phyloP scores from a whole-genome alignment of 2,888 invertebrate genomes.

The Eledona agricola region DNA sequence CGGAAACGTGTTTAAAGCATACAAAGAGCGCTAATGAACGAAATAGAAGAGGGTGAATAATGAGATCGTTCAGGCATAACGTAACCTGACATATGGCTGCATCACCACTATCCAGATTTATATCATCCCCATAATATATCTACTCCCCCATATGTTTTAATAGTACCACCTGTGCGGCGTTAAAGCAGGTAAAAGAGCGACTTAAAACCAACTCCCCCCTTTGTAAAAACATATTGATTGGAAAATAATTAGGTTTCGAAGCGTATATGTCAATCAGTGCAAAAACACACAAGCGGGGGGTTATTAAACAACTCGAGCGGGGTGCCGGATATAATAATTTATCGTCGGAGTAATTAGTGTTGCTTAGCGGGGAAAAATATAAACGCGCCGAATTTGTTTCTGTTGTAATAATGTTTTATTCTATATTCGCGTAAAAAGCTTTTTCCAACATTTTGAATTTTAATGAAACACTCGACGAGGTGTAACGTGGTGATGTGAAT shows the following conservation, averaged over 20 bases:
- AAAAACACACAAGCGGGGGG: neutral
- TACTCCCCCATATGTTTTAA: slow-evolving; percentile 46
- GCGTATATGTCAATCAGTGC: slow-evolving; percentile 5
- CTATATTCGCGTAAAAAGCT: slow-evolving; percentile 3
- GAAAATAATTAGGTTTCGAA: slow-evolving; percentile 18
- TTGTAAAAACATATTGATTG: slow-evolving; percentile 23
- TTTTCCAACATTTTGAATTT: slow-evolving; percentile 7
- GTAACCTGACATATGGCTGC: slow-evolving; percentile 54
- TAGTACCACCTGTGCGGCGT: slow-evolving; percentile 45
- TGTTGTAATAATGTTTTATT: slow-evolving; percentile 1
- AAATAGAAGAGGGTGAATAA: slow-evolving; percentile 50
- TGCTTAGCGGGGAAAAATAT: too few relatives aligned
- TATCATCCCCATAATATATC: slow-evolving; percentile 45
- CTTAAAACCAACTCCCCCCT: slow-evolving; percentile 6
- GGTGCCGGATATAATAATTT: too few relatives aligned
- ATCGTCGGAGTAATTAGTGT: too few relatives aligned
- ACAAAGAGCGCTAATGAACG: slow-evolving; percentile 38
- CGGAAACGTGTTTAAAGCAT: slow-evolving; percentile 34
- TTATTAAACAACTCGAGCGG: neutral
- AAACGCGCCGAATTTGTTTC: too few relatives aligned
- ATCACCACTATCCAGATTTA: slow-evolving; percentile 51
- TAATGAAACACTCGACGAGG: neutral
- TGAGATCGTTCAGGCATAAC: slow-evolving; percentile 50
- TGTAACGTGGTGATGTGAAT: neutral
- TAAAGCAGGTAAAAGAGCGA: slow-evolving; percentile 32